Evolutionary conservation across 2,888 invertebrate genomes (phyloP), one percentile per base, ranked within the genome.

Genomic region (Aphodius granarius): DNA sequence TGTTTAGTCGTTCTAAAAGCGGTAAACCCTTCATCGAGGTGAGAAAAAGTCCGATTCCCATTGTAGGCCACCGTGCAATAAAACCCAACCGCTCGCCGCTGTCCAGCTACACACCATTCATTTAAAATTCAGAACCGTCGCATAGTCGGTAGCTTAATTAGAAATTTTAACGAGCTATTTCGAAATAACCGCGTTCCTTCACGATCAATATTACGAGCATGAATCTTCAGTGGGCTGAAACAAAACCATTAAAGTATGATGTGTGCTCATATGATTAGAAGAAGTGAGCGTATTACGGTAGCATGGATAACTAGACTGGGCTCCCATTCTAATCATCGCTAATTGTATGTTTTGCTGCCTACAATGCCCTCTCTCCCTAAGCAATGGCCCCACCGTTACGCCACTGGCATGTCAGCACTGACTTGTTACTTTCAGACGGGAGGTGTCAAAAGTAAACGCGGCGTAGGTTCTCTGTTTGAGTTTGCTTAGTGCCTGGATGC

Each of bases 361-460:
- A 78, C 78, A 63, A 72, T 43, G 43, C 66, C 77, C 73, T 77
- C 74, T 43, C 66, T 73, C 68, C 72, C n/a, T n/a, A n/a, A n/a
- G n/a, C 78, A 78, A 77, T 71, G 74, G 75, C 78, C 78, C 79
- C 76, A 71, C 78, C 73, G 74, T 79, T 81, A 80, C 81, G 81
- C 80, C 84, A 83, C 84, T 83, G 85, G 85, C 85, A 85, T 85
- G 83, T 85, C 83, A 68, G 81, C 85, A 86, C 85, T 77, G 83
- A 85, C 83, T 81, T 86, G 86, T 86, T 86, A 86, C 86, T 86
- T 86, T 86, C 85, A 84, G 85, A 82, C 83, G 80, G 68, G 82
- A 86, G 85, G 86, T 86, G 86, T 86, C 85, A 86, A 86, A 85
- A 85, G 85, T 85, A 85, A 86, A 86, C 83, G 83, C 82, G 80